Base-by-base conservation (phyloP, 2,113 vertebrate species). In the Syngnathus floridae region DNA sequence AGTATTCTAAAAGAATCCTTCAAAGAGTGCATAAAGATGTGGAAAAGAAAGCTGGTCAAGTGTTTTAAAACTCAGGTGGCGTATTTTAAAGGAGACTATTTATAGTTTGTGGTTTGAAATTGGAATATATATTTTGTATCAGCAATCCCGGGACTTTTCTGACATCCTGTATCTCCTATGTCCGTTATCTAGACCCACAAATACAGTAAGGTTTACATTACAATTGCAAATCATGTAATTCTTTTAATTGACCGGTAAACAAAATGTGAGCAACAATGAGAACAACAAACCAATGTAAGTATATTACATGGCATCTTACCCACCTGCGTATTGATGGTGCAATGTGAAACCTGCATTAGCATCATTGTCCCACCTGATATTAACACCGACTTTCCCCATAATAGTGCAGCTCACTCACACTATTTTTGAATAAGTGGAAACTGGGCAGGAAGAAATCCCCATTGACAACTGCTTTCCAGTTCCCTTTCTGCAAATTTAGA, bases 401-500 rank as follows among this genome's bases (percentile, higher is more conserved):
- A 35, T 58, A 52, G 55, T 7, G 70, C 21, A 48, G 17, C 3
- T 1, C 5, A 48, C 62, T 65, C 79, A 11, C 40, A 4, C 40
- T 65, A 69, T 48, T 83, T 75, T 77, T 77, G 22, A 63, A 36
- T 19, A 48, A 71, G 74, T 73, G 75, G 84, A 83, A 84, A 81
- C 65, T 60, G 37, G 58, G 35, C 57, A 64, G 4, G 45, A 67
- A 82, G 71, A 84, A 86, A 83, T 77, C 70, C 77, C 81, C 81
- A 79, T 67, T 86, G 77, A 84, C 72, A 70, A 70, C 22, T 55
- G n/a, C 45, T 81, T 79, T 81, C 76, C 79, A 82, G 79, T 83
- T 83, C 76, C 77, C 71, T 74, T 78, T 56, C 65, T 1, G n/a
- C 51, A 66, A 48, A 64, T 70, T 54, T 43, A 66, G 66, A 71